Evolutionary conservation across 2,888 invertebrate species (phyloP).

Genomic region (Lasioglossum malachurum): DNA sequence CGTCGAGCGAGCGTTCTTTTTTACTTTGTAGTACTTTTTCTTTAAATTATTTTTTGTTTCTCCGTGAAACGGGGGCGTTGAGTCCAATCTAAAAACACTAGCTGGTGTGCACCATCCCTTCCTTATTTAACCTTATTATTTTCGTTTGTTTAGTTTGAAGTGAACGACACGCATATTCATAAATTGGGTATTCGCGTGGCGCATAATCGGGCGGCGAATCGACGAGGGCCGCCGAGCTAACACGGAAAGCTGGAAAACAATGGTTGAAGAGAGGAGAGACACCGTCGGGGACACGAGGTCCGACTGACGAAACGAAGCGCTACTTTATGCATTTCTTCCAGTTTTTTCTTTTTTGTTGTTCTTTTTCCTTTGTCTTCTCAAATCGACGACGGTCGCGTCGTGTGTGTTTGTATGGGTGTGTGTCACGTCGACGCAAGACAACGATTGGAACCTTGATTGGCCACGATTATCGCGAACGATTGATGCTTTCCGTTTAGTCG

Average conservation of each 20-base stretch:
- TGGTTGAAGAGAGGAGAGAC: slow-evolving; percentile 5
- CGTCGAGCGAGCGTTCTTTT: slow-evolving; percentile 72
- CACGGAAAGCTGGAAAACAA: slow-evolving; percentile 62
- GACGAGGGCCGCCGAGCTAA: slow-evolving; percentile 56
- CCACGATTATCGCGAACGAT: slow-evolving; percentile 41
- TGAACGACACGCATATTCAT: slow-evolving; percentile 69
- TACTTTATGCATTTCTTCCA: neutral
- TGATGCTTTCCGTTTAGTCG: slow-evolving; percentile 67
- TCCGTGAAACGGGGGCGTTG: slow-evolving; percentile 64
- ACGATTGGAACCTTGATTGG: slow-evolving; percentile 20
- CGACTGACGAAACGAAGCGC: slow-evolving; percentile 2
- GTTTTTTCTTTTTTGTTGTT: neutral
- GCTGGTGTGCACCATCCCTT: slow-evolving; percentile 71
- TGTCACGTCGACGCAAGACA: slow-evolving; percentile 37
- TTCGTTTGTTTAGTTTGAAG: slow-evolving; percentile 22
- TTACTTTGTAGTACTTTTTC: neutral
- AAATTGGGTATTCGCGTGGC: slow-evolving; percentile 58
- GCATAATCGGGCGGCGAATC: slow-evolving; percentile 57
- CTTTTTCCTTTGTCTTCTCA: slow-evolving; percentile 1
- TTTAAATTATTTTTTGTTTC: neutral
- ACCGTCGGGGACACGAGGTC: neutral
- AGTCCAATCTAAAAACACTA: slow-evolving; percentile 75
- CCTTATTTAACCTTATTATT: slow-evolving; percentile 9
- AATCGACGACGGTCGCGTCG: slow-evolving; percentile 1
- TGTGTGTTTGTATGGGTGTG: neutral